Evolutionary conservation across 2,797 vertebrate genomes (phyloP), one percentile per base, ranked within the genome.

Genomic region (Xyrichtys novacula): DNA sequence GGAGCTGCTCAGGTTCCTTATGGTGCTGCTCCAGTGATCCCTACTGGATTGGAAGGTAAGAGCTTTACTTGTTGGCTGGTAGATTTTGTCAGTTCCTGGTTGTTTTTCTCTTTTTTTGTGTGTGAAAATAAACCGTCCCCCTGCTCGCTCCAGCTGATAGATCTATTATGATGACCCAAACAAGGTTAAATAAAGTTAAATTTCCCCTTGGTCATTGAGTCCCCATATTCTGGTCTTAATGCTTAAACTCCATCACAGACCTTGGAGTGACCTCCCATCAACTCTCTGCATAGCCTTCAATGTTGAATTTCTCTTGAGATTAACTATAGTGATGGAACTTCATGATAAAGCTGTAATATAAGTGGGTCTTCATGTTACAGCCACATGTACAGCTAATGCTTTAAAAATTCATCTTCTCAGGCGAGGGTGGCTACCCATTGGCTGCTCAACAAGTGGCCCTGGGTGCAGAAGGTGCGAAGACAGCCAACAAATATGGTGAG

Each of bases 11-110:
- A 93, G 77, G 67, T 74, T 77, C 88, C 91, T 40, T 93, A 92
- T 19, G 92, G 80, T 0, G 90, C 81, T 0, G 74, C 83, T 54
- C 89, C 91, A 4, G 76, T 92, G 60, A 87, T 94, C 68, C 81
- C 91, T 32, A 53, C 89, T 29, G 92, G 91, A 38, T 78, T 92
- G 59, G 93, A 95, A 43, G 94, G 94, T 95, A 76, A 74, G 73
- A 28, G 15, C 16, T 34, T 22, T 28, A 31, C 4, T 14, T 42
- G 34, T n/a, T 22, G 50, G 46, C 29, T 42, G 2, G 5, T 8
- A 16, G 17, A 19, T n/a, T n/a, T n/a, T n/a, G n/a, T n/a, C n/a
- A 29, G 28, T 29, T 29, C 8, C 4, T 29, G 8, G 4, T 5
- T 4, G 28, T 29, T 29, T 29, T 8, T 8, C 28, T 29, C 28